Evolutionary conservation across 2,797 vertebrate genomes (phyloP).

Genomic region (Eulemur coronatus): DNA sequence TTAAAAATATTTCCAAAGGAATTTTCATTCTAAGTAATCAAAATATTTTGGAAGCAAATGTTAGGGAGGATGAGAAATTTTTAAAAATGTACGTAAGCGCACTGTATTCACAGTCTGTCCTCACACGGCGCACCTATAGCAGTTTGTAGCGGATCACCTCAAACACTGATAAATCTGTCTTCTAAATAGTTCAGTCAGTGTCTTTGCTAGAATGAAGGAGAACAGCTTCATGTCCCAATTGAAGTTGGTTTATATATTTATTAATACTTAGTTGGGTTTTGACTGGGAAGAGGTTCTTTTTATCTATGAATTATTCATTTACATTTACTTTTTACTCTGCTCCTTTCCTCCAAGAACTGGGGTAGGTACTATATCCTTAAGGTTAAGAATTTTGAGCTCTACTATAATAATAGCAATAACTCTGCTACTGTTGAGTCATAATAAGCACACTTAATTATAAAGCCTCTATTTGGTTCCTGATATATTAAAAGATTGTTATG

Average conservation of each 20-base stretch:
- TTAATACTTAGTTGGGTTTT: background rate
- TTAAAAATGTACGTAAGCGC: background rate
- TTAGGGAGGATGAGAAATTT: background rate
- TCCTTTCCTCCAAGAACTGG: background rate
- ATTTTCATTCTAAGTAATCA: background rate
- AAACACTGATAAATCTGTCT: background rate
- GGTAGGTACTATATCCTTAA: background rate
- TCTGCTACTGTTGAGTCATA: background rate
- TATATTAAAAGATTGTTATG: background rate
- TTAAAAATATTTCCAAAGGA: background rate
- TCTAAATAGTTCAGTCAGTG: background rate
- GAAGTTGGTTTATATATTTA: background rate
- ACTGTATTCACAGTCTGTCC: background rate
- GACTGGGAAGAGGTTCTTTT: background rate
- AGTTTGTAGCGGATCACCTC: background rate
- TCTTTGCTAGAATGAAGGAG: background rate
- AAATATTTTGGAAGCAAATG: background rate
- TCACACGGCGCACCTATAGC: accelerated
- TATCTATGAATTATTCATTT: background rate
- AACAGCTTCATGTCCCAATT: background rate
- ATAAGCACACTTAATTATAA: background rate
- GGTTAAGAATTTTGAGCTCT: background rate
- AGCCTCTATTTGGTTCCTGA: background rate
- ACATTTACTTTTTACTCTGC: background rate
- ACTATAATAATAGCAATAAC: background rate